Evolutionary conservation across 2,797 vertebrate genomes (phyloP).

Genomic region (Squalus acanthias): DNA sequence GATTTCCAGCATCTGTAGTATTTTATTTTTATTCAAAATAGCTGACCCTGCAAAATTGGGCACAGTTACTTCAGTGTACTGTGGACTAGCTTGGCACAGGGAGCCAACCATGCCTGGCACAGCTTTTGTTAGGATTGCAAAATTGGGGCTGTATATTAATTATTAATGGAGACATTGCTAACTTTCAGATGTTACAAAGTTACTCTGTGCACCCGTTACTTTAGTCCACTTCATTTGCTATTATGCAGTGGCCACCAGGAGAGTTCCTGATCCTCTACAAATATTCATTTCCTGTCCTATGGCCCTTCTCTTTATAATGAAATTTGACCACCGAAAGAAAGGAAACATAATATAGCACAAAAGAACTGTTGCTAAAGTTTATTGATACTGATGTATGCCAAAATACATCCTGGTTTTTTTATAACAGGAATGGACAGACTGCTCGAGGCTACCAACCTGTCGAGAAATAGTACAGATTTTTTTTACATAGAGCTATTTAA

Average conservation of each 20-base stretch:
- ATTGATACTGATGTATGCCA: conserved; percentile 13
- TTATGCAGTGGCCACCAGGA: neutral
- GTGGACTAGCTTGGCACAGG: neutral
- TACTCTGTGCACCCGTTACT: neutral
- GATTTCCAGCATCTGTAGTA: neutral
- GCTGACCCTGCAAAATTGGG: neutral
- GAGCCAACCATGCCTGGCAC: neutral
- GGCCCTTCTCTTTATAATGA: neutral
- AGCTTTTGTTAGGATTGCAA: neutral
- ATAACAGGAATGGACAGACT: conserved; percentile 1
- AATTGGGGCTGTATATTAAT: neutral
- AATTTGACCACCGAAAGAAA: conserved; percentile 2
- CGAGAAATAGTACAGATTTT: conserved; percentile 42
- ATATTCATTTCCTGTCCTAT: conserved; percentile 29
- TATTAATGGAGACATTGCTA: neutral
- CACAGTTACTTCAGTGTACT: neutral
- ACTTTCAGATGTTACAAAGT: neutral
- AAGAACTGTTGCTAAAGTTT: neutral
- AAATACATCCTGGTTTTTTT: neutral
- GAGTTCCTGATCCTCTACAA: neutral
- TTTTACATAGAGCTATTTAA: conserved; percentile 43
- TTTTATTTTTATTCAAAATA: neutral
- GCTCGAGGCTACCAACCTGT: conserved; percentile 41
- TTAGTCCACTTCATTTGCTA: neutral
- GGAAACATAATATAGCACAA: conserved; percentile 1